Conservation (phyloP, 2,888 invertebrate genomes). For the Clusia tigrina region DNA sequence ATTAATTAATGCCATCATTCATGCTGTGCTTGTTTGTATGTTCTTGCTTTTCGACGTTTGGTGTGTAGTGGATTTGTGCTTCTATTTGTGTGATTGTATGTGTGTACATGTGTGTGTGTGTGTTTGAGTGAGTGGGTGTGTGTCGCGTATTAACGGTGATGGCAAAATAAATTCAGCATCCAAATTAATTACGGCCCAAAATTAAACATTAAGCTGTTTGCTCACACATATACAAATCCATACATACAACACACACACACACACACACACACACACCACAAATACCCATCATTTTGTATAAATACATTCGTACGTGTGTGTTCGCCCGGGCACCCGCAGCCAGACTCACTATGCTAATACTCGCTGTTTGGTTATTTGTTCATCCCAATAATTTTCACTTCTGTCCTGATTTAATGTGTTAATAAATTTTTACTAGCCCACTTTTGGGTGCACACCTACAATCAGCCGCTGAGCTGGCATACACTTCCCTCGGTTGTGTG, state of each 20-base stretch:
- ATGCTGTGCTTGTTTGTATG: neutral
- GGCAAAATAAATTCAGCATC: slow-evolving; percentile 10
- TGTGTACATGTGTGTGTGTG: too few species aligned
- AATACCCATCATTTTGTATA: neutral
- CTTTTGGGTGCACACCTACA: slow-evolving; percentile 14
- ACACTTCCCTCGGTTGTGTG: too few species aligned
- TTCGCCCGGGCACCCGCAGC: neutral
- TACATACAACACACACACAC: neutral
- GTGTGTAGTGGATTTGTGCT: too few species aligned
- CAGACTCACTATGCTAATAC: neutral
- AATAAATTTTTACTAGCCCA: slow-evolving; percentile 13
- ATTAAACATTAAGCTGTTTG: slow-evolving; percentile 17
- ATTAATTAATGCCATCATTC: neutral
- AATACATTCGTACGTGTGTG: neutral
- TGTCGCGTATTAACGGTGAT: slow-evolving; percentile 1
- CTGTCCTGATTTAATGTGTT: slow-evolving; percentile 10
- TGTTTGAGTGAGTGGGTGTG: too few species aligned
- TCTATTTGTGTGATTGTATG: neutral
- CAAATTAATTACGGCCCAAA: slow-evolving; percentile 14
- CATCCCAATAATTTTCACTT: slow-evolving; percentile 9
- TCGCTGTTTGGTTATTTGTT: neutral
- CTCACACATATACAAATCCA: neutral
- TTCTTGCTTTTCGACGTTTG: too few species aligned
- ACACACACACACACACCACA: neutral
- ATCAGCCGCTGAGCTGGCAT: neutral